Conservation (phyloP, 1,140 invertebrate species). For the Ditylenchus dipsaci region DNA sequence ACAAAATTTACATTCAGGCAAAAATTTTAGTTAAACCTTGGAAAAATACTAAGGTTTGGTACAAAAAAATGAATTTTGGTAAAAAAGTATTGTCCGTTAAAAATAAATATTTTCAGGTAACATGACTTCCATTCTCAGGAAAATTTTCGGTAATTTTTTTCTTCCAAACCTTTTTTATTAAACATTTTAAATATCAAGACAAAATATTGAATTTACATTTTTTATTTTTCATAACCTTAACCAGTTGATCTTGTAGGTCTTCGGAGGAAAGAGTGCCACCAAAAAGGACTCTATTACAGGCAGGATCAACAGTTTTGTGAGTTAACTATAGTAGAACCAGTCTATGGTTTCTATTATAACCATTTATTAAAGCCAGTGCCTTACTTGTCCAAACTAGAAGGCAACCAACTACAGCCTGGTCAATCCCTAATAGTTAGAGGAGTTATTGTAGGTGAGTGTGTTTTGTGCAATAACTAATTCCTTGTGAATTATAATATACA, state of each 20-base stretch:
- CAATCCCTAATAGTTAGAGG: conserved; percentile 56
- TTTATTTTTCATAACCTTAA: no score
- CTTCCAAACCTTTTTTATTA: no score
- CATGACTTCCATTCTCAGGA: conserved; percentile 27
- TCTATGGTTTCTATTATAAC: neutral
- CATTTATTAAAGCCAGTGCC: conserved; percentile 49
- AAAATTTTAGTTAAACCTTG: no score
- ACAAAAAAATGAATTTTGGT: no score
- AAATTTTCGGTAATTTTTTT: conserved; percentile 22
- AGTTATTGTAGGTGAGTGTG: conserved; percentile 47
- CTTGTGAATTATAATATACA: no score
- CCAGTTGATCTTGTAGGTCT: no score
- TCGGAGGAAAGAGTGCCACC: conserved; percentile 44
- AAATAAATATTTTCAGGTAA: neutral
- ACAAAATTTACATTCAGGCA: no score
- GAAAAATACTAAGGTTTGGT: no score
- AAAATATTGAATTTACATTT: no score
- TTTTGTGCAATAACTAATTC: neutral
- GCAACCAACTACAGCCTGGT: conserved; percentile 51
- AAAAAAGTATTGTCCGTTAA: no score
- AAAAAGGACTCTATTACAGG: conserved; percentile 57
- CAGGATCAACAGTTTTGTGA: conserved; percentile 54
- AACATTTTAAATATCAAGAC: no score
- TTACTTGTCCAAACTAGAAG: conserved; percentile 55
- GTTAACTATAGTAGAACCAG: conserved; percentile 2